Evolutionary conservation across 2,888 invertebrate genomes (phyloP).

Genomic region (Ichneumon xanthorius): DNA sequence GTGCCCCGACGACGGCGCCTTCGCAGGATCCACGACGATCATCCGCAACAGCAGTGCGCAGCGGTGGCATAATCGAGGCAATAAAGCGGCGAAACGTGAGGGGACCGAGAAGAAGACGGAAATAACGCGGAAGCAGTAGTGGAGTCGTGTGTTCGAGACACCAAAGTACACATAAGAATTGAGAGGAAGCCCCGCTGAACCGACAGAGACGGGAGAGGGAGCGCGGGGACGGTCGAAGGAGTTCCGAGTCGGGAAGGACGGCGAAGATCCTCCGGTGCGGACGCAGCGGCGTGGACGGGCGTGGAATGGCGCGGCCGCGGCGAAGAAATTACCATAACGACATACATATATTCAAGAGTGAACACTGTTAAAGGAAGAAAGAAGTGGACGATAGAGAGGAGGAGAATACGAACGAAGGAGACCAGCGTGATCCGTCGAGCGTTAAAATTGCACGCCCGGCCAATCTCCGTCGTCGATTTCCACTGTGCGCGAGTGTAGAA

Average conservation of each 20-base stretch:
- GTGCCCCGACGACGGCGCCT: neutral
- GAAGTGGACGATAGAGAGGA: conserved; percentile 25
- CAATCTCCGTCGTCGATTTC: conserved; percentile 64
- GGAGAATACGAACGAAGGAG: conserved; percentile 17
- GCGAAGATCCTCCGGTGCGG: conserved; percentile 48
- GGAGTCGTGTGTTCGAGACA: conserved; percentile 41
- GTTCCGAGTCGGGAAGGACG: conserved; percentile 51
- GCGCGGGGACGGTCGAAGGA: conserved; percentile 54
- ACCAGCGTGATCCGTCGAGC: conserved; percentile 57
- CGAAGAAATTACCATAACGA: conserved; percentile 79
- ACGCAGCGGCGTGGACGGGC: conserved; percentile 41
- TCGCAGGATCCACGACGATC: neutral
- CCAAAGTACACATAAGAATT: conserved; percentile 36
- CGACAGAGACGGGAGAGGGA: conserved; percentile 23
- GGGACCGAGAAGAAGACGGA: conserved; percentile 10
- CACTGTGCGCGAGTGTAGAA: conserved; percentile 46
- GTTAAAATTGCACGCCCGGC: conserved; percentile 68
- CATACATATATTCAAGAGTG: conserved; percentile 78
- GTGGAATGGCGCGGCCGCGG: conserved; percentile 54
- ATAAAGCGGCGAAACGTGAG: conserved; percentile 50
- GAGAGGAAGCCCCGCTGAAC: conserved; percentile 19
- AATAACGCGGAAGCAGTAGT: conserved; percentile 38
- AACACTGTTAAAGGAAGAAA: conserved; percentile 59
- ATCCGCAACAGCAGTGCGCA: neutral
- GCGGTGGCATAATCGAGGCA: conserved; percentile 18